Base-by-base conservation (phyloP, 2,888 invertebrate genomes). In the Archaeoteleia sp. region DNA sequence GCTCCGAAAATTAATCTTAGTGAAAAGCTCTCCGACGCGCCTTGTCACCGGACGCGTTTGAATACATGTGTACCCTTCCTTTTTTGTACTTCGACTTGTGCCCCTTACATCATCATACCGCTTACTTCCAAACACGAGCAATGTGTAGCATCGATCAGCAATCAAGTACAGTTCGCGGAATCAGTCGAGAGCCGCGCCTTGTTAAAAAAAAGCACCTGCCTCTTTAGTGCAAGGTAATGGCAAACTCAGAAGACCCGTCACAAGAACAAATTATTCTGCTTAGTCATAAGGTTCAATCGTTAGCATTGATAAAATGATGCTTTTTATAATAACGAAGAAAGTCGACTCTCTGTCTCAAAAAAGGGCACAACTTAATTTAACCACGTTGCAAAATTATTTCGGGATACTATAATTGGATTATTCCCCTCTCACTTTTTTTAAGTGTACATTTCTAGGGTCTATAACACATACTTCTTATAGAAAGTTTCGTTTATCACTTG, bases 1-100 rank as follows among this genome's bases (percentile, higher is more conserved):
- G 55, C 48, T 67, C 68, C 73, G 74, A 75, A 73, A 78, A 77
- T 80, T 74, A 79, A 79, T 74, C 76, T 73, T 70, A 46, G 60
- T 66, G 79, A 72, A 78, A 80, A 77, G 70, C 61, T 55, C 20
- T 14, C 27, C 48, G 48, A 51, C 20, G 42, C 42, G n/a, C 29
- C 34, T 34, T 17, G n/a, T 23, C 20, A 51, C 23, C 46, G 40
- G 46, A 62, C 70, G 45, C 54, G 49, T 45, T 40, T 5, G 20
- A 5, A 2, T 20, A 63, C 67, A 67, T 65, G 57, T 67, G 66
- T 67, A 51, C 68, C 62, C 55, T 40, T 58, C 57, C 45, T 60
- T 43, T 14, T 46, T 40, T 17, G 17, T 12, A 8, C 39, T 57
- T 40, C 43, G 27, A 43, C n/a, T n/a, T n/a, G n/a, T n/a, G n/a